Percentiles rank a stretch among this genome's conserved stretches.
Evolutionary conservation across 2,797 vertebrate genomes (phyloP).

Genomic region (Gallinago solitaria): DNA sequence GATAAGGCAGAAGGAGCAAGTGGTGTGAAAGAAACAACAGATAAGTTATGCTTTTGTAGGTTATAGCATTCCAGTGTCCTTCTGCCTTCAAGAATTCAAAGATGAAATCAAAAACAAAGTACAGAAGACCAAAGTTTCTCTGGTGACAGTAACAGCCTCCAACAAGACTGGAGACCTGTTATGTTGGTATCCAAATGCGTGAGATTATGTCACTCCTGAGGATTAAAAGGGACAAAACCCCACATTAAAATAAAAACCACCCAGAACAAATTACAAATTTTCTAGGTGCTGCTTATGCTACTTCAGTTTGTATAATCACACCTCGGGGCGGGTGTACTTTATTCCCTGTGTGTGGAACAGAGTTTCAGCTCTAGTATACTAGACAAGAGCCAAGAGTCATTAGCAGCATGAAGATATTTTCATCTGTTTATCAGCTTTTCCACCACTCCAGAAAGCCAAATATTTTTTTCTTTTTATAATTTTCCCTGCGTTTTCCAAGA

Average conservation of each 20-base stretch:
- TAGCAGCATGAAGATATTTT: neutral
- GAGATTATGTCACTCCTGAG: neutral
- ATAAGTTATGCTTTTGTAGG: neutral
- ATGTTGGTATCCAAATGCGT: neutral
- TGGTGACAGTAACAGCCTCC: neutral
- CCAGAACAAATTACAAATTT: neutral
- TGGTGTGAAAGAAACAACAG: neutral
- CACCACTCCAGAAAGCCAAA: neutral
- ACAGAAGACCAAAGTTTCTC: neutral
- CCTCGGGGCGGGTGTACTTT: rapidly evolving
- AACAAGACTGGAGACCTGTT: neutral
- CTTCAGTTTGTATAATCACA: neutral
- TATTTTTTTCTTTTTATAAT: too few relatives aligned
- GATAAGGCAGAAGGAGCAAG: neutral
- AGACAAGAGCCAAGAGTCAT: neutral
- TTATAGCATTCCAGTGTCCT: neutral
- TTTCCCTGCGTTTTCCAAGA: neutral
- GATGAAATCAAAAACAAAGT: neutral
- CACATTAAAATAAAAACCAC: neutral
- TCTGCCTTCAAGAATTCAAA: neutral
- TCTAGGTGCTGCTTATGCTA: neutral
- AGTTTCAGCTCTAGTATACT: neutral
- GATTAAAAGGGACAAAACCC: neutral
- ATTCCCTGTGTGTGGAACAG: neutral
- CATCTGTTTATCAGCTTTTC: neutral